Evolutionary conservation across 1,140 invertebrate genomes (phyloP), one percentile per base, ranked within the genome.

Genomic region (Drosophila yakuba): DNA sequence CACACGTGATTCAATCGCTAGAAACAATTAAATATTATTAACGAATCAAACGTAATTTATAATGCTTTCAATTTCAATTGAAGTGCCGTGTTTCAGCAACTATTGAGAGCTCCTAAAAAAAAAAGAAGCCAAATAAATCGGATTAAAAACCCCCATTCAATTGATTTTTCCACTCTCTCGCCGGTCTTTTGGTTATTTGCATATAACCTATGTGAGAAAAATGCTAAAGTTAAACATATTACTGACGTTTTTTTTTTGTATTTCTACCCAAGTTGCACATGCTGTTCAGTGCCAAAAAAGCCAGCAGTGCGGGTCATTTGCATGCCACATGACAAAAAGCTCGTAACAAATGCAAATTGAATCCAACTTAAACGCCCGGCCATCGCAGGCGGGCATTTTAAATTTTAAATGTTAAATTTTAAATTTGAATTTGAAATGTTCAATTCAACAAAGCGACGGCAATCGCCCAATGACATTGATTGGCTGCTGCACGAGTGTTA

Each of bases 391-490:
- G 44, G 20, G 17, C 36, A 15, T 35, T 54, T 41, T 38, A 51
- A 25, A 50, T 25, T 25, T 25, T 25, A 47, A 50, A 50, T 32
- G 15, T 50, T 15, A 36, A 71, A 48, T 38, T 32, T 25, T 25
- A 25, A 25, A 25, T 25, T 25, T 25, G 20, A 20, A 20, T 20
- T 48, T 50, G n/a, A 47, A 50, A 50, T 32, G 11, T 50, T 32
- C 20, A 71, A 48, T 38, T 36, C 23, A 74, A 54, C 41, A 52
- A 52, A 61, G 28, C 43, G 43, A 35, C 51, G 57, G 59, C 66
- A 51, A 59, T 48, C 39, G 54, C 56, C 73, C 67, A 59, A 58
- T 81, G 80, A 84, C 80, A 79, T 84, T 83, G 80, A 83, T 84
- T 84, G 80, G 71, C 75, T 79, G 64, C 71, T 74, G 75, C 56